These are phyloP conservation scores for Crax fasciolata DNA, from an alignment of 2,797 vertebrate species.

Conservation along the genomic window DNA sequence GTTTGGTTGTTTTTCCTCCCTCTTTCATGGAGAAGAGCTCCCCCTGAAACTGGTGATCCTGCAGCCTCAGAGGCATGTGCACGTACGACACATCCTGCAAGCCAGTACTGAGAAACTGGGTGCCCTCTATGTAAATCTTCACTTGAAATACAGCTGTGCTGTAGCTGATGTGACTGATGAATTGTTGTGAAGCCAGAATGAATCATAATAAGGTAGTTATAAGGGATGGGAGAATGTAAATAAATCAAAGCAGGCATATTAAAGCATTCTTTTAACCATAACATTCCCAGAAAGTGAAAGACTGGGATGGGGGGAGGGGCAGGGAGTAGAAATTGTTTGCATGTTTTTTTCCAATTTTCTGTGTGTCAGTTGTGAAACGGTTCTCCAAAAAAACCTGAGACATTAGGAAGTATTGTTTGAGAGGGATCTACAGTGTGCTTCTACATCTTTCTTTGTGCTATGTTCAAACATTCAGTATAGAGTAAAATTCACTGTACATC, in stretches of 20 bases:
- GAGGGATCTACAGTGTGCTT: neutral
- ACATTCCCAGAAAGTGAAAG: neutral
- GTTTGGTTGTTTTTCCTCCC: rapidly evolving
- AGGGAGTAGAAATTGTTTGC: neutral
- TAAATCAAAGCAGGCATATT: slow-evolving; percentile 49
- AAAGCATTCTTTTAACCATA: slow-evolving; percentile 33
- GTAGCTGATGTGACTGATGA: neutral
- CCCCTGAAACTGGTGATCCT: neutral
- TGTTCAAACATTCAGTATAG: neutral
- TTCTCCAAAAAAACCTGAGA: neutral
- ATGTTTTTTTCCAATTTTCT: neutral
- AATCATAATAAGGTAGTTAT: slow-evolving; percentile 45
- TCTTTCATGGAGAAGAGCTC: neutral
- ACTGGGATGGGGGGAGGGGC: neutral
- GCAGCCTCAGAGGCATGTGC: neutral
- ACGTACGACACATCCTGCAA: neutral
- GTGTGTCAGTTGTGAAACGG: neutral
- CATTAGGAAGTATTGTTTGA: neutral
- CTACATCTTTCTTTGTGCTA: neutral
- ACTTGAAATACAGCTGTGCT: neutral
- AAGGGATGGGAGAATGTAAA: slow-evolving; percentile 28
- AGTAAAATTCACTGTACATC: neutral
- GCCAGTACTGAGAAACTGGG: neutral
- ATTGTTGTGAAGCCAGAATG: slow-evolving; percentile 5
- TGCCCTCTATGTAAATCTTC: neutral